These are phyloP conservation scores for Digitonthophagus gazella DNA, from an alignment of 2,888 invertebrate genomes.

Conservation along the genomic window DNA sequence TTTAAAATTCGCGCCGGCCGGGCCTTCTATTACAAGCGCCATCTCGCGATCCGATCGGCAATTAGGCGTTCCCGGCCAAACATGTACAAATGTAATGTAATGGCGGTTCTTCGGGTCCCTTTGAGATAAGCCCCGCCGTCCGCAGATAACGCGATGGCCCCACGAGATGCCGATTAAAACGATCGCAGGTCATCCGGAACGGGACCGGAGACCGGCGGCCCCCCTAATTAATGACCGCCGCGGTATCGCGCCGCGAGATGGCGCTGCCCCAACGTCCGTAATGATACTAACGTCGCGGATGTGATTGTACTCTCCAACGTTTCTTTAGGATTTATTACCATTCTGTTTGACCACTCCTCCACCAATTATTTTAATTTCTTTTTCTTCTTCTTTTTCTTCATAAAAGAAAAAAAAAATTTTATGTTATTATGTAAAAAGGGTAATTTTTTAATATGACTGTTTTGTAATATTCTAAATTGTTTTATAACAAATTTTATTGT, in stretches of 20 bases:
- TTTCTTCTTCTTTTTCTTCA: too few relatives aligned
- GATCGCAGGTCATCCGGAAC: slow-evolving; percentile 40
- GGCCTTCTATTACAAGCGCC: neutral
- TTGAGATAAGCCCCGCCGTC: slow-evolving; percentile 35
- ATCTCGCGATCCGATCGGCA: slow-evolving; percentile 11
- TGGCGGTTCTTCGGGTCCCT: neutral
- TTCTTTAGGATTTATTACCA: neutral
- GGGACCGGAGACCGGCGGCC: slow-evolving; percentile 38
- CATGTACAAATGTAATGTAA: slow-evolving; percentile 20
- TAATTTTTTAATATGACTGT: too few relatives aligned
- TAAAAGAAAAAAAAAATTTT: too few relatives aligned
- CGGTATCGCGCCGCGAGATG: slow-evolving; percentile 35
- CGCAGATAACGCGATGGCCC: slow-evolving; percentile 34
- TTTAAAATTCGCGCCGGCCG: neutral
- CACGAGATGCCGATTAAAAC: slow-evolving; percentile 33
- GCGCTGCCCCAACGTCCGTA: slow-evolving; percentile 1
- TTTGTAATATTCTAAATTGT: too few relatives aligned
- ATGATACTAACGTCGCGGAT: slow-evolving; percentile 7
- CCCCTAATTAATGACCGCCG: slow-evolving; percentile 38
- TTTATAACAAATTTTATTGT: too few relatives aligned
- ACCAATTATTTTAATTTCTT: too few relatives aligned
- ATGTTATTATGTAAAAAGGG: too few relatives aligned
- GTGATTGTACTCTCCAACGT: neutral
- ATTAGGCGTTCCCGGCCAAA: slow-evolving; percentile 12
- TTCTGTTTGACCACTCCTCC: too few relatives aligned